Base-by-base conservation (phyloP, 2,888 invertebrate genomes). In the Elysia crispata region DNA sequence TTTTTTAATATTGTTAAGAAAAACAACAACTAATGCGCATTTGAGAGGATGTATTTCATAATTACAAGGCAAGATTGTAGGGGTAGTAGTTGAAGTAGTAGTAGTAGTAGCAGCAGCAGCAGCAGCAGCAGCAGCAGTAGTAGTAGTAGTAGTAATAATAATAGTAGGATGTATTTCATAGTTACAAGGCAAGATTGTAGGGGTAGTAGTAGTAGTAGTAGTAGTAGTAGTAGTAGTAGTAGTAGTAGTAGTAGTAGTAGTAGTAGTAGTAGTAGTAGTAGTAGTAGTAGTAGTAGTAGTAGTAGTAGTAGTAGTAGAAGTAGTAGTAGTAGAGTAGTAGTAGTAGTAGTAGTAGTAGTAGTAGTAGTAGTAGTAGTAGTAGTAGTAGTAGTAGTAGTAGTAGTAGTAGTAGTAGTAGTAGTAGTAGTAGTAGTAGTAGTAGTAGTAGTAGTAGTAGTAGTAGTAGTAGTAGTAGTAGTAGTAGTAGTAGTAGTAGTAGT, bases 381-480 rank as follows among this genome's bases (percentile, higher is more conserved):
- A 23, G 23, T 64, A 23, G 23, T 64, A 23, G 23, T 64, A 23
- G 23, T 64, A 23, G 23, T 64, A 23, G 23, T 64, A n/a, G 23
- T n/a, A 23, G 23, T 64, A 64, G 30, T 54, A 54, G 30, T 54
- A 25, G 28, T 1, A 74, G 30, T 1, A 74, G 15, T 8, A 54
- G 23, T 64, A 64, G 23, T 64, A 64, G 23, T 64, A 64, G 23
- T 64, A 64, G 23, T 20, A 28, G 62, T 30, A 75, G 62, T 30
- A 75, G 30, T 30, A 75, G 62, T 60, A 60, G 28, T 60, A 75
- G 31, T 57, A 33, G n/a, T n/a, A 72, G 75, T 75, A 75, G 75
- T 75, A 75, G 75, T 75, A 75, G 75, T 75, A 75, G 75, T 75
- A 75, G 75, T 75, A 75, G 75, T 75, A 75, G 75, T 60, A 75